These are phyloP conservation scores for Lampropteryx suffumata DNA, from an alignment of 2,888 invertebrate species.

Conservation along the genomic window DNA sequence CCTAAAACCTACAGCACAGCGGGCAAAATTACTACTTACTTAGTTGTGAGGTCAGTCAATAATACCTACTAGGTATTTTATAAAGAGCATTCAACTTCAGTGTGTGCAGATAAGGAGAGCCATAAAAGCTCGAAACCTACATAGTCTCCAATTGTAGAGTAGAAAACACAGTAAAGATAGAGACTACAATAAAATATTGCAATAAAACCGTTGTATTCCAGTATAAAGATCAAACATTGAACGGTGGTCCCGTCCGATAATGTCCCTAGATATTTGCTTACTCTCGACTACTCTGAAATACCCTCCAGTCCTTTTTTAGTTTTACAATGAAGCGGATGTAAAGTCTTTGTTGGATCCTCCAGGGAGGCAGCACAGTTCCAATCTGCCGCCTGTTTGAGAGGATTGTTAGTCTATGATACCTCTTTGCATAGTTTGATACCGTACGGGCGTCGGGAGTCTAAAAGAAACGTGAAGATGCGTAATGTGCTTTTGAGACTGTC, in stretches of 20 bases:
- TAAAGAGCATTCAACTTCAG: constrained; percentile 5
- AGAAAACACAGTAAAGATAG: constrained; percentile 22
- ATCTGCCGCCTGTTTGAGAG: constrained; percentile 11
- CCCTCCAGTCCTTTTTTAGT: constrained; percentile 10
- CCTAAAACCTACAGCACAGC: no score
- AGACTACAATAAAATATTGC: constrained; percentile 17
- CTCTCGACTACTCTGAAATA: constrained; percentile 26
- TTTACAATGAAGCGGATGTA: constrained; percentile 22
- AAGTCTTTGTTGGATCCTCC: constrained; percentile 23
- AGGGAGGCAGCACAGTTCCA: constrained; percentile 19
- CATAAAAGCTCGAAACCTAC: constrained; percentile 6
- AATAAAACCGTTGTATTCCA: constrained; percentile 24
- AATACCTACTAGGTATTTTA: neutral
- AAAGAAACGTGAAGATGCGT: no score
- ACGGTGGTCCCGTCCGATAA: constrained; percentile 25
- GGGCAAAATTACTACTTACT: no score
- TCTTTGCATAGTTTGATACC: no score
- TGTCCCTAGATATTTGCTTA: constrained; percentile 30
- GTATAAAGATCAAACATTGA: constrained; percentile 25
- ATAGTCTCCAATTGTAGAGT: constrained; percentile 2
- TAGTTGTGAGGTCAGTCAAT: no score
- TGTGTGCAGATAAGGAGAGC: neutral
- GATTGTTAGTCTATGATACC: neutral
- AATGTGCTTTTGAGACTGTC: no score
- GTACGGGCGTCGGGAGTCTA: no score